Percentiles rank a stretch among this genome's conserved stretches.
These are phyloP conservation scores for Zootoca vivipara DNA, from an alignment of 2,113 vertebrate species.

Conservation along the genomic window DNA sequence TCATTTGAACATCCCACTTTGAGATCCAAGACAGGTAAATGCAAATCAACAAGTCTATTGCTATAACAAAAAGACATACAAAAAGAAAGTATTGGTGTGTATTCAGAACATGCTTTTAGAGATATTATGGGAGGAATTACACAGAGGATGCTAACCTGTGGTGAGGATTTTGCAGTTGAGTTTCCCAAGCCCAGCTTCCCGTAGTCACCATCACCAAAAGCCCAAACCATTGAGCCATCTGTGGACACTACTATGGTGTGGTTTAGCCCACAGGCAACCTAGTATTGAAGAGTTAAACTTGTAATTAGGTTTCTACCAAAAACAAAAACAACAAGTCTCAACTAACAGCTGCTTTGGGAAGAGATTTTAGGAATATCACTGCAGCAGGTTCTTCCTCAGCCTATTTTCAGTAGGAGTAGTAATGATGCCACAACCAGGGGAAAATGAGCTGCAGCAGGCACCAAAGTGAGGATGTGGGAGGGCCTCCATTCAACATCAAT, in stretches of 20 bases:
- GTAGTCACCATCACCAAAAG: conserved; percentile 87
- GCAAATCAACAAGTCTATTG: no score
- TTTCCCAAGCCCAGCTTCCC: conserved; percentile 87
- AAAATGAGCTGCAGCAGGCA: no score
- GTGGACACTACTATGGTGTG: conserved; percentile 85
- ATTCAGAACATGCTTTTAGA: no score
- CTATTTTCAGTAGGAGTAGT: no score
- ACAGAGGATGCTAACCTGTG: conserved; percentile 76
- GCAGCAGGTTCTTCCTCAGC: no score
- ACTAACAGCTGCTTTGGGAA: no score
- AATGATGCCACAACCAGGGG: no score
- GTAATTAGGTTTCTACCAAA: neutral
- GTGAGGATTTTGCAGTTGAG: conserved; percentile 86
- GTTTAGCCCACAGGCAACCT: conserved; percentile 88
- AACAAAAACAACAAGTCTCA: neutral
- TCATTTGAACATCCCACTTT: neutral
- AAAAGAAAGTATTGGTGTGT: neutral
- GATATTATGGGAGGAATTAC: neutral
- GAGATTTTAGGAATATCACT: no score
- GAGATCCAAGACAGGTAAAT: neutral
- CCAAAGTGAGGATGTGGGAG: no score
- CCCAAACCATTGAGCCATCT: conserved; percentile 87
- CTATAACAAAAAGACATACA: no score
- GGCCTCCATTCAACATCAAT: no score
- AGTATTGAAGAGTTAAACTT: neutral